phyloP scores from a whole-genome alignment of 2,888 invertebrate genomes.

The Hemistola chrysoprasaria region DNA sequence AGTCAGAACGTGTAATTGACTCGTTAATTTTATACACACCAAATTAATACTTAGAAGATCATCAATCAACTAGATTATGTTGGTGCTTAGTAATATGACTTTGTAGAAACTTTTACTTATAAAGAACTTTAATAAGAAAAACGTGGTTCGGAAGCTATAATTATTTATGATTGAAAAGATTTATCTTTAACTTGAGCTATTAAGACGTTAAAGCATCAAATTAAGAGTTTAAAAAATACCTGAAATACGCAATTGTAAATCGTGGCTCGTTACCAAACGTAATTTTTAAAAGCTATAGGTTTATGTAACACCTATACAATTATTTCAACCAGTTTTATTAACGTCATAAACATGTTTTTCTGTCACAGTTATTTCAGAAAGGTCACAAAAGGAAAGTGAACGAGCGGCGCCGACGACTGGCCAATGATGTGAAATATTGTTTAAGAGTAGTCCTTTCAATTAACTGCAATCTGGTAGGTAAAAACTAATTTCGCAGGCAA shows the following conservation, averaged over 20 bases:
- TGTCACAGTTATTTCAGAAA: conserved; percentile 50
- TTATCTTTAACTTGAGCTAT: too few relatives aligned
- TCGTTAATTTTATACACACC: too few relatives aligned
- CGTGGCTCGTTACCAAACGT: conserved; percentile 14
- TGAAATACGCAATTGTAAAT: conserved; percentile 10
- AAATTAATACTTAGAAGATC: too few relatives aligned
- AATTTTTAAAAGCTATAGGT: conserved; percentile 32
- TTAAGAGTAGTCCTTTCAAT: conserved; percentile 21
- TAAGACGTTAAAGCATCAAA: too few relatives aligned
- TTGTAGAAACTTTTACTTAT: too few relatives aligned
- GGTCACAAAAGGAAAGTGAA: conserved; percentile 68
- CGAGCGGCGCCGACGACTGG: conserved; percentile 29
- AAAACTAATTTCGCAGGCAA: conserved; percentile 21
- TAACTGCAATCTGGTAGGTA: conserved; percentile 17
- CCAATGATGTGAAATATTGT: conserved; percentile 23
- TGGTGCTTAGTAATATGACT: too few relatives aligned
- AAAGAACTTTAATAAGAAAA: too few relatives aligned
- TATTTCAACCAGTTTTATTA: conserved; percentile 39
- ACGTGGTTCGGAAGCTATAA: too few relatives aligned
- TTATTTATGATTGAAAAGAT: too few relatives aligned
- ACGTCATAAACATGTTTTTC: conserved; percentile 43
- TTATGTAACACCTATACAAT: conserved; percentile 32
- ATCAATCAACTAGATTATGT: too few relatives aligned
- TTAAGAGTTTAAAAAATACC: conserved; percentile 1
- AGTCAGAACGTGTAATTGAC: conserved; percentile 6